These are phyloP conservation scores for Zaprionus ghesquierei DNA, from an alignment of 1,140 invertebrate species.

Conservation along the genomic window DNA sequence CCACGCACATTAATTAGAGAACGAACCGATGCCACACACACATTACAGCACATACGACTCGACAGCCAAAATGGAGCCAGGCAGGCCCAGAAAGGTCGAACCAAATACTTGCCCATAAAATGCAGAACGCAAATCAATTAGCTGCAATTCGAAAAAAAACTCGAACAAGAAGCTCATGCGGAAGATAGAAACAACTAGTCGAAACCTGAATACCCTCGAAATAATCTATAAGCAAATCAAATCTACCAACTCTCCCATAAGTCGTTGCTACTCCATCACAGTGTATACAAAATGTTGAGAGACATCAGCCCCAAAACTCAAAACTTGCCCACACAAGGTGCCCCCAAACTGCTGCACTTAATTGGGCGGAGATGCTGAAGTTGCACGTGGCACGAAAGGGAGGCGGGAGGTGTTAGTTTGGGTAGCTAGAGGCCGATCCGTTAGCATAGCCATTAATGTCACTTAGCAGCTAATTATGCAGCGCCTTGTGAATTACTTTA, in stretches of 20 bases:
- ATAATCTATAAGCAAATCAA: background rate
- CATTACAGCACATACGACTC: constrained; percentile 23
- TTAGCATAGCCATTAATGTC: constrained; percentile 63
- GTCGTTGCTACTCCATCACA: background rate
- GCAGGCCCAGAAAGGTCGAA: background rate
- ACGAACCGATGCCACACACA: constrained; percentile 21
- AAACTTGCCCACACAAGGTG: constrained; percentile 43
- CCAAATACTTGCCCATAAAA: constrained; percentile 54
- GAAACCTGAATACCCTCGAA: background rate
- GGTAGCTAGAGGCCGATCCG: constrained; percentile 29
- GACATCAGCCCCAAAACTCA: constrained; percentile 18
- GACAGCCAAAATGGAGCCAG: constrained; percentile 71
- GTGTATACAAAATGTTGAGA: constrained; percentile 7
- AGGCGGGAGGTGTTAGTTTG: constrained; percentile 12
- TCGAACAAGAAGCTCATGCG: background rate
- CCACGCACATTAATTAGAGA: constrained; percentile 55
- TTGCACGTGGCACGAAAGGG: background rate
- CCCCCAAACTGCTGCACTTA: constrained; percentile 10
- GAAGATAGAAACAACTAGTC: no score
- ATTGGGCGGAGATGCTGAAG: background rate
- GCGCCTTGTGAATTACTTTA: constrained; percentile 72
- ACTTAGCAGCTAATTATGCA: constrained; percentile 79
- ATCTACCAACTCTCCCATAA: background rate
- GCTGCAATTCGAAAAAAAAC: constrained; percentile 19
- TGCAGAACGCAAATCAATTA: constrained; percentile 61